Evolutionary conservation across 2,888 invertebrate species (phyloP), one percentile per base, ranked within the genome.

Genomic region (Parnassius apollo): DNA sequence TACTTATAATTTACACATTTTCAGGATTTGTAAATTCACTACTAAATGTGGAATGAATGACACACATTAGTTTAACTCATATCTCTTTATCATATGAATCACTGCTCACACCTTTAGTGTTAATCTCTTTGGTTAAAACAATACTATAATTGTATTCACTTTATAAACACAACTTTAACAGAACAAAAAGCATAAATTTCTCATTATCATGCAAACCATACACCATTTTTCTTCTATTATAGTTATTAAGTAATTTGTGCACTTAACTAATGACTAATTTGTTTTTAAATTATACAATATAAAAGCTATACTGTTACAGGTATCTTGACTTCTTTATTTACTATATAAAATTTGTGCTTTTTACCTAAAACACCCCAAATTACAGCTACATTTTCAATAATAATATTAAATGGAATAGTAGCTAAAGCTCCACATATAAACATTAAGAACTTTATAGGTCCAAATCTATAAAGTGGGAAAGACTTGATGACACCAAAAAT

Each of bases 401-500:
- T 93, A 74, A 98, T 94, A 91, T 98, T 98, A 73, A 98, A 95
- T 18, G 98, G 98, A 84, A 98, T 97, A 62, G 97, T 97, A 65
- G 96, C 95, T 57, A 98, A 91, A 4, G 98, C 98, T 52, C 98
- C 98, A 66, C 95, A 92, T 66, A 98, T 94, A 81, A 96, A 97
- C 62, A 97, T 87, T 64, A 95, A 78, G 81, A 97, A 97, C 81
- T 95, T 94, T 50, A 95, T 78, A 66, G 96, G 87, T 11, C 98
- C 98, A 82, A 96, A 96, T 76, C 97, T 94, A 84, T 97, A 95
- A 46, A 98, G 91, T 25, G 97, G 97, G 81, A 99, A 98, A 61
- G 98, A 98, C 85, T 98, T 98, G 59, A 98, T 94, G n/a, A 98
- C 98, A 68, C 99, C 99, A 87, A 98, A 99, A 67, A 98, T 94